A percentile compares a stretch with the other conserved stretches of the same genome.
Conservation (phyloP, 2,888 invertebrate genomes). For the Ichneumon xanthorius region DNA sequence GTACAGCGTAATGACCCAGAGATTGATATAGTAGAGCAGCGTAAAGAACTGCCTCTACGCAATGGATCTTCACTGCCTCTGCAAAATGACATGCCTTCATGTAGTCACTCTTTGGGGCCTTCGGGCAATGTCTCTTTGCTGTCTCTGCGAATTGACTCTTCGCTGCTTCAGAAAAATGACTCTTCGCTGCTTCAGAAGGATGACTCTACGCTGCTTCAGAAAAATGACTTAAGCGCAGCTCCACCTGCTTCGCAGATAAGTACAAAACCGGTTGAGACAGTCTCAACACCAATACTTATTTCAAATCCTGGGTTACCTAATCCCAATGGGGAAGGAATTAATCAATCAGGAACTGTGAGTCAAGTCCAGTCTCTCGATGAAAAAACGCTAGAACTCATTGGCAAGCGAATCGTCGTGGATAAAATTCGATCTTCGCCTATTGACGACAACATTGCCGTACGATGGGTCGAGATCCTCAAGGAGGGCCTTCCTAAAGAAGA, state of each 20-base stretch:
- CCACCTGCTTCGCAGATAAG: no score
- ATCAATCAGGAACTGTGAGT: not conserved
- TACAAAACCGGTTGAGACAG: no score
- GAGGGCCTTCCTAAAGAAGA: constrained; percentile 48
- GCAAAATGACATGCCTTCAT: not conserved
- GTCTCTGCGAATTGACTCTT: no score
- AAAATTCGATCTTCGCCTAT: not conserved
- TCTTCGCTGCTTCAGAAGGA: no score
- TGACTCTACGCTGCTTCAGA: no score
- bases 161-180: no score
- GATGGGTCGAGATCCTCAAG: constrained; percentile 45
- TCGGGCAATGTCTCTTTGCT: no score
- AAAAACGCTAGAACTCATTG: not conserved
- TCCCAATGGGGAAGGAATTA: not conserved
- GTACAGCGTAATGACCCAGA: not conserved
- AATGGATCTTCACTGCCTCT: not conserved
- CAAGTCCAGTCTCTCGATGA: not conserved
- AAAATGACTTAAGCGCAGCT: no score
- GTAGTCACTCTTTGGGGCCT: no score
- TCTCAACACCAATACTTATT: not conserved
- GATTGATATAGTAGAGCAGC: not conserved
- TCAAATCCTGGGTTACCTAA: not conserved
- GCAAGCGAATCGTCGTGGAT: not conserved
- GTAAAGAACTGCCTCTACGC: not conserved
- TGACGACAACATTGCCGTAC: constrained; percentile 34